Evolutionary conservation across 2,797 vertebrate genomes (phyloP), one percentile per base, ranked within the genome.

Genomic region (Bradypus variegatus): DNA sequence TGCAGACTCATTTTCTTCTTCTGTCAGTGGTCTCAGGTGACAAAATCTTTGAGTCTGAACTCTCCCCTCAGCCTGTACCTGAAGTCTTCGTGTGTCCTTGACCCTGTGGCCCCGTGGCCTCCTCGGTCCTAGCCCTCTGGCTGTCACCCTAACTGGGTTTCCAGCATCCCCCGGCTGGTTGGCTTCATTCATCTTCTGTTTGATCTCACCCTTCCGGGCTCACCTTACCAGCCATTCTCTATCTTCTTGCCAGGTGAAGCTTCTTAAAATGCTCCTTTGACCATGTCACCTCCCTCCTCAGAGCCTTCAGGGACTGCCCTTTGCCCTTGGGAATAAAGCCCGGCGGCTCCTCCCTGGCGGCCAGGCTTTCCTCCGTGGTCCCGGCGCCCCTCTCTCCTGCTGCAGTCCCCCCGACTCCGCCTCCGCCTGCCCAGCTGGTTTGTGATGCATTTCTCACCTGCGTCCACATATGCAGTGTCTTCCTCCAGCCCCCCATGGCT

Each of bases 11-110:
- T 2, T 10, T 4, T 38, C 72, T 29, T 31, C 45, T 27, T 29
- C 64, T 64, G 29, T n/a, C n/a, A 3, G 50, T 18, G 29, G 18
- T 33, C n/a, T 69, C 31, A 38, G 50, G 60, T 62, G 77, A 11
- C 77, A 70, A 14, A 79, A 29, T 8, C 31, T 19, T 14, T 4
- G 13, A 15, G 50, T 27, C 53, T 27, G 21, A 38, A 41, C 29
- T n/a, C 50, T 67, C 53, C 25, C 27, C 23, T 33, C 25, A 21
- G 76, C 60, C 10, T 2, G 0, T 23, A 55, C 36, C 8, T 2
- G 2, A 41, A 4, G 50, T 1, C 1, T 27, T 1, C 0, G 0
- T 5, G 1, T 21, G 8, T 25, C 72, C 62, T 7, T 5, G 0
- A 5, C 1, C 3, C 7, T 1, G 6, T 8, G 23, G 41, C 86